Base-by-base conservation (phyloP, 2,888 invertebrate species). In the Calephelis perditalis region DNA sequence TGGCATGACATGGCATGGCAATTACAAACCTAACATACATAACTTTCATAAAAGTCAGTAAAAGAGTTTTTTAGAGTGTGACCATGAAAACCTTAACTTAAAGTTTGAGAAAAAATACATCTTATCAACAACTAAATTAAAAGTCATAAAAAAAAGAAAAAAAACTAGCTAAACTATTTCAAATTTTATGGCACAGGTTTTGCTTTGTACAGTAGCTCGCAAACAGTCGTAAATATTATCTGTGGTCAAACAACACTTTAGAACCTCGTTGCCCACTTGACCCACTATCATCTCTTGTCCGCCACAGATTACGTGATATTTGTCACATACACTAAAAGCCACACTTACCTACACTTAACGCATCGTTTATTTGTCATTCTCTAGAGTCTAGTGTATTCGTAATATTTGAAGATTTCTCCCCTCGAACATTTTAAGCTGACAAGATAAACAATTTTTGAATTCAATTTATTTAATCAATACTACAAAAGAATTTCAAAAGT, bases 161-260 rank as follows among this genome's bases (percentile, higher is more conserved):
- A 40, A 26, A 26, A 26, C 26, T 52, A 4, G 11, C 6, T 52
- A 35, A 52, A 35, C 26, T 26, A 10, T 9, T 49, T 49, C 5
- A 49, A 35, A 52, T 36, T 54, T 36, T 36, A 36, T 36, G 35
- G 54, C 11, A 35, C 36, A 8, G 54, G 54, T 36, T 52, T 54
- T 54, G 35, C 54, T 54, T n/a, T 36, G 54, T 54, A 11, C 36
- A 54, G 54, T 54, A 36, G 54, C 54, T 54, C 11, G 7, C 7
- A n/a, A n/a, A 35, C 2, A 54, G 54, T 54, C 54, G 54, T 54
- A 36, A 54, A 54, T 36, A 54, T 54, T 54, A 54, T 26, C 54
- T 36, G 54, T 52, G 26, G 52, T 54, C n/a, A 54, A 54, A 54
- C 54, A 54, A 54, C 54, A 54, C n/a, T 54, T 54, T 54, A 36